These are phyloP conservation scores for Mohoua ochrocephala DNA, from an alignment of 2,113 vertebrate genomes.

Conservation along the genomic window DNA sequence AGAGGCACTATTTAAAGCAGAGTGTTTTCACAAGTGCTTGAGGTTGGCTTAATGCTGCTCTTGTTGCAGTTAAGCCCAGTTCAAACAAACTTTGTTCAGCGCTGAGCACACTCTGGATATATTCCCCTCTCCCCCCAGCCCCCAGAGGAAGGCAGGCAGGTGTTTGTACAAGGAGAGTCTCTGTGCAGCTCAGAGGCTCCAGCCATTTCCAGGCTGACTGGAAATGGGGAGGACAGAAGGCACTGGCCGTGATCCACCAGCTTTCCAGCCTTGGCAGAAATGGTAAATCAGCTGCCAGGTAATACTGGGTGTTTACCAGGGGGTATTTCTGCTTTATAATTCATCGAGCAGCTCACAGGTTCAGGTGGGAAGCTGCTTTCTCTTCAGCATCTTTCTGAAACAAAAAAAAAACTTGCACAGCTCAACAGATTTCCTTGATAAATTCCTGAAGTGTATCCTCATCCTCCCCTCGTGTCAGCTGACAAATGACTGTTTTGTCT, in stretches of 20 bases:
- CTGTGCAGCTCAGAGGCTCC: neutral
- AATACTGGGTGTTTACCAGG: neutral
- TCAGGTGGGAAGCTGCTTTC: constrained; percentile 30
- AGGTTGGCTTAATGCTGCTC: constrained; percentile 42
- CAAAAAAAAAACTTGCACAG: constrained; percentile 32
- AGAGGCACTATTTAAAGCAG: constrained; percentile 33
- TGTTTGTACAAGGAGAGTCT: neutral
- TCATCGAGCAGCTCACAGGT: neutral
- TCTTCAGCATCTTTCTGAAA: constrained; percentile 27
- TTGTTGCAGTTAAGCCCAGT: constrained; percentile 34
- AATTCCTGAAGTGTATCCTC: constrained; percentile 46
- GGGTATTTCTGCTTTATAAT: neutral
- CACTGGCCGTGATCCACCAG: neutral
- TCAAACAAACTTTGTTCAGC: constrained; percentile 45
- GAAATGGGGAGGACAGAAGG: neutral
- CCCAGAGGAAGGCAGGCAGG: neutral
- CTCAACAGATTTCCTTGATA: constrained; percentile 68
- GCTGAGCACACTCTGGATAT: neutral
- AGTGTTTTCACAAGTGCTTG: constrained; percentile 42
- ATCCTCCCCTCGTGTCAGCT: constrained; percentile 21
- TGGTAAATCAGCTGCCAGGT: neutral
- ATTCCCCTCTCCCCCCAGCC: neutral
- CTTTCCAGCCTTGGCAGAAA: neutral
- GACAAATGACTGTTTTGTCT: constrained; percentile 57
- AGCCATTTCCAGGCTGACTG: neutral